A percentile compares a stretch with the other conserved stretches of the same genome.
Evolutionary conservation across 2,797 vertebrate genomes (phyloP).

Genomic region (Dermochelys coriacea): DNA sequence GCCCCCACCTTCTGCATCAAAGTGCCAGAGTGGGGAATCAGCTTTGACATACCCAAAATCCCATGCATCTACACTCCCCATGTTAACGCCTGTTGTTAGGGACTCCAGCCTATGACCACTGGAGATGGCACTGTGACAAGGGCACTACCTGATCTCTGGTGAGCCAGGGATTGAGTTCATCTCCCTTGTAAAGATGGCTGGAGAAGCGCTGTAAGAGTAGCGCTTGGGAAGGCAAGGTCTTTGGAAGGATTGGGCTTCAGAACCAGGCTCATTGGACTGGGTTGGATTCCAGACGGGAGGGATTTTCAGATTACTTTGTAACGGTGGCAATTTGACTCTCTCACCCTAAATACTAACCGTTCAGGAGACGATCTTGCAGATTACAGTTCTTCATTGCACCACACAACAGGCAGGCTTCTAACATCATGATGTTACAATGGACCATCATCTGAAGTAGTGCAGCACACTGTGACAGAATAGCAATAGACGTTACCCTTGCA

Average conservation of each 20-base stretch:
- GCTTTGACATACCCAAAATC: neutral
- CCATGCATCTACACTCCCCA: neutral
- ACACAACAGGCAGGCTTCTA: neutral
- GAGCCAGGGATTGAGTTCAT: too few relatives aligned
- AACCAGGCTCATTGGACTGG: neutral
- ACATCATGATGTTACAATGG: neutral
- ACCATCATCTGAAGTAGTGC: neutral
- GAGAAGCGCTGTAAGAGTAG: rapidly evolving
- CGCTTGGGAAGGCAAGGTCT: neutral
- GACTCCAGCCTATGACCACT: rapidly evolving
- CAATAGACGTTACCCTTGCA: neutral
- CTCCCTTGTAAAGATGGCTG: neutral
- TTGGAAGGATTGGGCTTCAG: neutral
- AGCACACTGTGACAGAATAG: neutral
- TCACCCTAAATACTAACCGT: neutral
- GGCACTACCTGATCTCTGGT: neutral
- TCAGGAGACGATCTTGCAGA: neutral
- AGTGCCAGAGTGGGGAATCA: too few relatives aligned
- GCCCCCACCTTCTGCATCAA: too few relatives aligned
- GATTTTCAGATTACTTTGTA: rapidly evolving
- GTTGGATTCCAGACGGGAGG: neutral
- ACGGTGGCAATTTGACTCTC: neutral
- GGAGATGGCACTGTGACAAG: rapidly evolving
- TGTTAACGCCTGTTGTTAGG: neutral
- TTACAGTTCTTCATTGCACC: neutral